Evolutionary conservation across 1,140 invertebrate species (phyloP).

Genomic region (Drosophila paulistorum): DNA sequence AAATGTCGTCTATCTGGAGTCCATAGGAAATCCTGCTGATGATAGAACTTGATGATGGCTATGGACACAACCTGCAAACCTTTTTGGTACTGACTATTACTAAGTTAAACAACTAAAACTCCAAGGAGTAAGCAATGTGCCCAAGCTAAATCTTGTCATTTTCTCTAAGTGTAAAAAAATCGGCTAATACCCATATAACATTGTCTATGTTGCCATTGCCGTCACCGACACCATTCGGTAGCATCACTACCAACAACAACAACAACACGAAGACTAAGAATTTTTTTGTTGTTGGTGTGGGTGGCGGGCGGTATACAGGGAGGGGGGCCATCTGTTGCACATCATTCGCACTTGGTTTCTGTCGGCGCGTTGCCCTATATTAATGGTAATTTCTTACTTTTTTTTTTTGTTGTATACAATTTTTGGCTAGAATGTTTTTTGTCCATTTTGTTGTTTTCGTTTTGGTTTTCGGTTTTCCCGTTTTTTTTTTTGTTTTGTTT

Average conservation of each 20-base stretch:
- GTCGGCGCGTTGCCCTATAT: slow-evolving; percentile 78
- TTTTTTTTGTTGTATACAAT: slow-evolving; percentile 37
- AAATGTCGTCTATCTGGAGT: too few species aligned
- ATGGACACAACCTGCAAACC: too few species aligned
- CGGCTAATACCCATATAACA: slow-evolving; percentile 39
- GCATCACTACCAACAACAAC: slow-evolving; percentile 19
- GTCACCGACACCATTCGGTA: slow-evolving; percentile 18
- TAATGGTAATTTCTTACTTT: slow-evolving; percentile 81
- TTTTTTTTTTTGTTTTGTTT: slow-evolving; percentile 63
- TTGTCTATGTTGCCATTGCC: slow-evolving; percentile 13
- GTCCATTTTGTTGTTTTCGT: slow-evolving; percentile 75
- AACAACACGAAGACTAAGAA: slow-evolving; percentile 43
- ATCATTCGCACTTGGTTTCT: slow-evolving; percentile 80
- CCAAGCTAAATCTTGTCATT: background rate
- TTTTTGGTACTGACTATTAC: too few species aligned
- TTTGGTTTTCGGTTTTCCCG: slow-evolving; percentile 18
- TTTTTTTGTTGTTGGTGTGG: slow-evolving; percentile 27
- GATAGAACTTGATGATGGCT: too few species aligned
- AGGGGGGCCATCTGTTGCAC: slow-evolving; percentile 75
- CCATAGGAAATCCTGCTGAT: too few species aligned
- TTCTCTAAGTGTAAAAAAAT: slow-evolving; percentile 37
- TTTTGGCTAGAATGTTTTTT: slow-evolving; percentile 61
- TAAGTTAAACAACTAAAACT: too few species aligned
- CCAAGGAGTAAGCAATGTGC: too few species aligned
- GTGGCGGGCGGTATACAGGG: too few species aligned